Percentiles rank a stretch among this genome's conserved stretches.
Conservation (phyloP, 2,113 vertebrate genomes). For the Fregetta grallaria region DNA sequence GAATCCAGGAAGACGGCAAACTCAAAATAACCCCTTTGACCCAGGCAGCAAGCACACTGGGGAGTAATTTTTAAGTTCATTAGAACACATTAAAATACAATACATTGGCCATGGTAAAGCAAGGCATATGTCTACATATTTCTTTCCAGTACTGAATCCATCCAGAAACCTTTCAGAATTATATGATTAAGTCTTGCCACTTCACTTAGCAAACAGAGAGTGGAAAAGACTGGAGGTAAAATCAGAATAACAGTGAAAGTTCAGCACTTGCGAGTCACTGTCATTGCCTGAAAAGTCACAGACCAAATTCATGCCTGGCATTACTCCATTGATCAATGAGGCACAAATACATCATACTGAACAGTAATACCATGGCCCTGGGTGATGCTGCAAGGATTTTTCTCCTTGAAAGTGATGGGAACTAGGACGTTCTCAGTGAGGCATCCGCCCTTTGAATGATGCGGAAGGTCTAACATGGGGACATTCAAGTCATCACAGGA, state of each 20-base stretch:
- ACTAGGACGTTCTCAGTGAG: not conserved
- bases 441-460: not conserved
- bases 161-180: conserved; percentile 52
- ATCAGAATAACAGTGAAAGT: conserved; percentile 31
- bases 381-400: not conserved
- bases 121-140: not conserved
- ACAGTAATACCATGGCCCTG: not conserved
- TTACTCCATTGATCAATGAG: conserved; percentile 23
- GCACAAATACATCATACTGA: not conserved
- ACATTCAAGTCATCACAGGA: not conserved
- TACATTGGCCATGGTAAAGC: conserved; percentile 13
- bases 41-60: conserved; percentile 2
- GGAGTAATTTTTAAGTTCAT: conserved; percentile 49
- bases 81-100: conserved; percentile 61
- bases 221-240: conserved; percentile 17
- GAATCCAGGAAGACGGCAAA: not conserved
- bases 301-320: conserved; percentile 35
- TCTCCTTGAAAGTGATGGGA: not conserved
- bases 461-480: not conserved
- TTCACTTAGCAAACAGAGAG: conserved; percentile 31
- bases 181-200: not conserved
- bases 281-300: conserved; percentile 38
- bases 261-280: conserved; percentile 7
- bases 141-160: conserved; percentile 58
- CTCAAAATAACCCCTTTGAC: conserved; percentile 48